Evolutionary conservation across 2,113 vertebrate genomes (phyloP).

Genomic region (Chloropsis cyanopogon): DNA sequence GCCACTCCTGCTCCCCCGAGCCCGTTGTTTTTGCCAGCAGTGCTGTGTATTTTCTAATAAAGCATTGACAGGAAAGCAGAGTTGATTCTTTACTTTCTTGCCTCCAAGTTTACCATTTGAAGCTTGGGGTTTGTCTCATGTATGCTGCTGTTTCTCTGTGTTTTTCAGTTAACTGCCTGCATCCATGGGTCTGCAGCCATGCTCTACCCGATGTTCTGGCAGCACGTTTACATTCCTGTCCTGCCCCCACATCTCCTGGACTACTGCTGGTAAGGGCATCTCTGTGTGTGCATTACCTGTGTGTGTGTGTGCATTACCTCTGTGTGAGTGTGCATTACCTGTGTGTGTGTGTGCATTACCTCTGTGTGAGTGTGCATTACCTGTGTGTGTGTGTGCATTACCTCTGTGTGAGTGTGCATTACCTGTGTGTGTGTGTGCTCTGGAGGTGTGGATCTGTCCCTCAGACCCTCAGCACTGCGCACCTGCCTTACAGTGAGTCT

Average conservation of each 20-base stretch:
- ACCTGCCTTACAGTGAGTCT: background rate
- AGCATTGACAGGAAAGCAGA: background rate
- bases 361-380: no score
- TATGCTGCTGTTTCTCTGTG: background rate
- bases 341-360: no score
- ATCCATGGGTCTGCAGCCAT: constrained; percentile 95
- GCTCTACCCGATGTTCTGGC: constrained; percentile 99
- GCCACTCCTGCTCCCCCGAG: background rate
- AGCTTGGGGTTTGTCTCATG: background rate
- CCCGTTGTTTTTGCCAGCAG: background rate
- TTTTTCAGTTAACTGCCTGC: constrained; percentile 92
- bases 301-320: background rate
- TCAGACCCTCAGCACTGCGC: background rate
- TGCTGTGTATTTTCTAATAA: background rate
- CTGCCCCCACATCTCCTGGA: constrained; percentile 94
- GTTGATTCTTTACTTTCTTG: background rate
- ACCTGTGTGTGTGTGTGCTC: background rate
- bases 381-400: background rate
- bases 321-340: no score
- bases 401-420: background rate
- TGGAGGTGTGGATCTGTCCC: background rate
- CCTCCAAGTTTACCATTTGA: background rate
- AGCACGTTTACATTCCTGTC: constrained; percentile 98
- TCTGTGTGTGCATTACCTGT: background rate
- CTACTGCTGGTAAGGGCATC: constrained; percentile 92